phyloP scores from a whole-genome alignment of 2,113 vertebrate species.

The Mola mola region DNA sequence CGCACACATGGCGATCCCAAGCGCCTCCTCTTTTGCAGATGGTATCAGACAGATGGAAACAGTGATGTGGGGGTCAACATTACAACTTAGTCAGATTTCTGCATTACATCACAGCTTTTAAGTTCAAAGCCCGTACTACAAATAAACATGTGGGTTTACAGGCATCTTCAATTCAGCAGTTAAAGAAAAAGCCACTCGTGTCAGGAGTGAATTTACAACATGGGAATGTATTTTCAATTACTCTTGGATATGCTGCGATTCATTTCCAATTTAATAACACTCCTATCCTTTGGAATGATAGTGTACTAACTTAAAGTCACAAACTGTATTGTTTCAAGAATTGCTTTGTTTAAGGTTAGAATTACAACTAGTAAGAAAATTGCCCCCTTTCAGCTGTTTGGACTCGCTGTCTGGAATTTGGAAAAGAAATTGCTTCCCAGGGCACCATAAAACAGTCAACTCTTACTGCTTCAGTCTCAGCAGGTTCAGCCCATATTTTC shows the following conservation, averaged over 20 bases:
- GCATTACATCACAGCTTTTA: conserved; percentile 20
- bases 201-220: background rate
- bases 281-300: background rate
- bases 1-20: conserved; percentile 2
- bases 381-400: background rate
- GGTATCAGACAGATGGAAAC: conserved; percentile 21
- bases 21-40: conserved; percentile 15
- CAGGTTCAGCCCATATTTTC: conserved; percentile 11
- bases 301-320: too few relatives aligned
- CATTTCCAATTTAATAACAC: background rate
- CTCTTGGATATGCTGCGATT: background rate
- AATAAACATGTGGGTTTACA: conserved; percentile 2
- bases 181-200: background rate
- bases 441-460: conserved; percentile 21
- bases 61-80: conserved; percentile 8
- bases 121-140: background rate
- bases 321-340: background rate
- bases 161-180: background rate
- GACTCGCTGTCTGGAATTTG: conserved; percentile 5
- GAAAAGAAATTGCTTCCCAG: conserved; percentile 30
- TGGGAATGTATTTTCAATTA: background rate
- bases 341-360: conserved; percentile 7
- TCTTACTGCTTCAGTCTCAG: conserved; percentile 12
- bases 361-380: background rate
- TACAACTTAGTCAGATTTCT: conserved; percentile 1